Conservation (phyloP, 2,113 vertebrate genomes). For the Petaurus breviceps region DNA sequence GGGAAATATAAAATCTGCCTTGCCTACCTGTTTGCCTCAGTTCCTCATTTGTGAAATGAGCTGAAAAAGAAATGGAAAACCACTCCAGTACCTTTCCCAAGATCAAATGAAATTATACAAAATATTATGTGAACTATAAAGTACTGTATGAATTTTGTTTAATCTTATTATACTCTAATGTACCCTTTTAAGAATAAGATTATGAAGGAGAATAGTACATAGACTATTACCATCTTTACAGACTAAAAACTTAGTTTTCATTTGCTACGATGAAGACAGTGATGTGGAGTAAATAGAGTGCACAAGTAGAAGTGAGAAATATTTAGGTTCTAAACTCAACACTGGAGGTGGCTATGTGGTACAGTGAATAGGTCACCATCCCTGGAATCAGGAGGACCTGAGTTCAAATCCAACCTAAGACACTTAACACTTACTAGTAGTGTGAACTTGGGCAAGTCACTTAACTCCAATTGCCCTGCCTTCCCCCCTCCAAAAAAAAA, state of each 20-base stretch:
- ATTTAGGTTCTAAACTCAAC: background rate
- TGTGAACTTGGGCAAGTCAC: too few species aligned
- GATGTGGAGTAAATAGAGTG: background rate
- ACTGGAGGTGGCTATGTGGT: too few species aligned
- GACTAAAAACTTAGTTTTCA: background rate
- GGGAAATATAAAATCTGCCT: background rate
- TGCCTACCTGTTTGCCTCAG: background rate
- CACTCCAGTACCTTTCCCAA: too few species aligned
- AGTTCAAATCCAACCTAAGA: too few species aligned
- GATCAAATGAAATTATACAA: background rate
- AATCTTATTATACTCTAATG: background rate
- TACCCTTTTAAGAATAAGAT: background rate
- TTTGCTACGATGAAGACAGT: background rate
- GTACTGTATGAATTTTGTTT: background rate
- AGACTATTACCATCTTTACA: background rate
- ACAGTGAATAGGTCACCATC: too few species aligned
- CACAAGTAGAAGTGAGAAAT: background rate
- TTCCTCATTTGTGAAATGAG: too few species aligned
- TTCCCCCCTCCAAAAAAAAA: too few species aligned
- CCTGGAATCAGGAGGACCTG: too few species aligned
- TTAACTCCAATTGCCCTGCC: too few species aligned
- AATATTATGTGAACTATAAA: background rate
- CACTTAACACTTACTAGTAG: too few species aligned
- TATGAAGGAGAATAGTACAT: background rate
- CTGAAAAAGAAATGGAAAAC: too few species aligned